phyloP scores from a whole-genome alignment of 2,113 vertebrate species.

The Epinephelus fuscoguttatus region DNA sequence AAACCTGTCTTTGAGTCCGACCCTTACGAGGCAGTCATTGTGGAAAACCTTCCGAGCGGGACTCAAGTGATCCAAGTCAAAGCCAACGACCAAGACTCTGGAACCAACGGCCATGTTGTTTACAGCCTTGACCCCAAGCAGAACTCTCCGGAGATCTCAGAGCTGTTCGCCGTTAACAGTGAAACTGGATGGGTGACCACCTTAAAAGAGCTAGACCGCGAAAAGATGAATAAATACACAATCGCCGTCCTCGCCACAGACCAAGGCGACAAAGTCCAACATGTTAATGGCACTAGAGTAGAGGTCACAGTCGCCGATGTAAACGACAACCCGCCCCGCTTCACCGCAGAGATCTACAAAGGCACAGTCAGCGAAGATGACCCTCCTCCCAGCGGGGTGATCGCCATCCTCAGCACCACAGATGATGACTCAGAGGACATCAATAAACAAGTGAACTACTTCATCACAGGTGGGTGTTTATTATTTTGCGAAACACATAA shows the following conservation, averaged over 20 bases:
- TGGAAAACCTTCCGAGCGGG: slow-evolving; percentile 93
- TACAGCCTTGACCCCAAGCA: slow-evolving; percentile 92
- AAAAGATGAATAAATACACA: slow-evolving; percentile 85
- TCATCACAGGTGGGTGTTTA: slow-evolving; percentile 91
- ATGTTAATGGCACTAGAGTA: slow-evolving; percentile 87
- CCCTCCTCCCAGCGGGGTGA: slow-evolving; percentile 91
- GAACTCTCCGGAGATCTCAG: slow-evolving; percentile 82
- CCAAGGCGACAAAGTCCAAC: slow-evolving; percentile 90
- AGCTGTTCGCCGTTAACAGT: slow-evolving; percentile 90
- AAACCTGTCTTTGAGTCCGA: slow-evolving; percentile 92
- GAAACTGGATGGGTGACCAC: slow-evolving; percentile 97
- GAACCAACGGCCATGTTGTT: slow-evolving; percentile 90
- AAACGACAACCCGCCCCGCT: slow-evolving; percentile 95
- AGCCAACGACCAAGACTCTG: slow-evolving; percentile 92
- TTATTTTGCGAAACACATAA: slow-evolving; percentile 37
- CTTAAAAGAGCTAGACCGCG: slow-evolving; percentile 94
- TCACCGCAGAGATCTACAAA: slow-evolving; percentile 97
- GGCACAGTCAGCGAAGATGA: slow-evolving; percentile 98
- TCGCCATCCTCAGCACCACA: slow-evolving; percentile 94
- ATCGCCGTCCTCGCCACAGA: slow-evolving; percentile 90
- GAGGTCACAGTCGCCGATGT: slow-evolving; percentile 93
- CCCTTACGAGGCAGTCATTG: slow-evolving; percentile 91
- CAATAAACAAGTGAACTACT: slow-evolving; percentile 93
- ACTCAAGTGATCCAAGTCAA: slow-evolving; percentile 92
- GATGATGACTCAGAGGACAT: slow-evolving; percentile 93